Evolutionary conservation across 2,113 vertebrate species (phyloP).

Genomic region (Euleptes europaea): DNA sequence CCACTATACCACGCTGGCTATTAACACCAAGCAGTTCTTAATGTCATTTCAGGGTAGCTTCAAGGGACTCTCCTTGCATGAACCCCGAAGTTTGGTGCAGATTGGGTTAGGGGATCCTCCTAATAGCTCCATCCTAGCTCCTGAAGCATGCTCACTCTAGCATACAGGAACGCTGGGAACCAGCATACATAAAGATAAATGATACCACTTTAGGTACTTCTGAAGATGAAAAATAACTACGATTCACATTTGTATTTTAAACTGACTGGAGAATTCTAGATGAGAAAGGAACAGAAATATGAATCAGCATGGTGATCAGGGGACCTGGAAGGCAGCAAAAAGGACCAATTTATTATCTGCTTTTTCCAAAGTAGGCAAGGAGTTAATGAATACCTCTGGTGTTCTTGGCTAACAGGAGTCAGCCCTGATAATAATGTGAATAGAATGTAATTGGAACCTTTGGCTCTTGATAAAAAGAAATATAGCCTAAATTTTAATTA

Average conservation of each 20-base stretch:
- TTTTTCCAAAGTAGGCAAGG: slow-evolving; percentile 16
- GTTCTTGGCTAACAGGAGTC: slow-evolving; percentile 39
- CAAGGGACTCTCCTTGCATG: no score
- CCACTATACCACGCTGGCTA: no score
- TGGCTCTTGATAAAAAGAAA: slow-evolving; percentile 40
- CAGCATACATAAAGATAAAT: not conserved
- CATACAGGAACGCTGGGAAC: not conserved
- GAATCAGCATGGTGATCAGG: not conserved
- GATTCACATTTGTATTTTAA: not conserved
- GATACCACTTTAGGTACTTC: not conserved
- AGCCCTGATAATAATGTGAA: slow-evolving; percentile 32
- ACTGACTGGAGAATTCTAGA: not conserved
- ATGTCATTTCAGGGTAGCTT: no score
- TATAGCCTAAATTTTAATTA: slow-evolving; percentile 56
- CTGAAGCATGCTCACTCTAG: not conserved
- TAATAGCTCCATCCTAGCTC: no score
- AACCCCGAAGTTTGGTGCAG: no score
- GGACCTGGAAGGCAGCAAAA: not conserved
- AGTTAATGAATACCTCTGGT: slow-evolving; percentile 50
- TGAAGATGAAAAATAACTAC: not conserved
- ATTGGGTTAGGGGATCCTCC: no score
- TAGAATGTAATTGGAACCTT: slow-evolving; percentile 57
- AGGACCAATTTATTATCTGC: not conserved
- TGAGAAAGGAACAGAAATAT: not conserved
- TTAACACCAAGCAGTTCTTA: no score